Conservation (phyloP, 1,140 invertebrate genomes). For the Polypedilum vanderplanki region DNA sequence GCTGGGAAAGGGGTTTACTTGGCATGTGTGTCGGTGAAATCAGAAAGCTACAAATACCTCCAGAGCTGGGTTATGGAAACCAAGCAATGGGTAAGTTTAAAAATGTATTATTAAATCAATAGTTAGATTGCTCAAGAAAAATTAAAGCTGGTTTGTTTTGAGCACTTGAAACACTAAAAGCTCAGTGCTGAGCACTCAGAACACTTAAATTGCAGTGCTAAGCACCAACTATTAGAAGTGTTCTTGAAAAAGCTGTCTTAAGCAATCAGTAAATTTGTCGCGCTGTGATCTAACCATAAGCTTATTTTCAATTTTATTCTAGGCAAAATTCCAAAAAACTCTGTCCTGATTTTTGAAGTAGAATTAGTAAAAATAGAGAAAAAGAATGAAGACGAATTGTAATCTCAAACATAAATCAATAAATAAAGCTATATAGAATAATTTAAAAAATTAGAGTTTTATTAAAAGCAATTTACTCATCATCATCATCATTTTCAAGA, state of each 20-base stretch:
- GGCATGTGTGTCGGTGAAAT: conserved; percentile 83
- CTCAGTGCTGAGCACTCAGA: no score
- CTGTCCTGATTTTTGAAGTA: conserved; percentile 76
- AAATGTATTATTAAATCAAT: no score
- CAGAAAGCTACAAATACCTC: conserved; percentile 74
- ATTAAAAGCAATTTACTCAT: background rate
- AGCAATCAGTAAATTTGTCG: no score
- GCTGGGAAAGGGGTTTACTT: conserved; percentile 79
- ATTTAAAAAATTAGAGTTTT: background rate
- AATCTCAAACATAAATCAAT: background rate
- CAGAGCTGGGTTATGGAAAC: conserved; percentile 75
- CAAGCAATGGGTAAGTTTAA: conserved; percentile 65
- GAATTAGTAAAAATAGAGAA: conserved; percentile 73
- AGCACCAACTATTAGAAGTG: no score
- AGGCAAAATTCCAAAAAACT: conserved; percentile 73
- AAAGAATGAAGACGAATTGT: conserved; percentile 40
- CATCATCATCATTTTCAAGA: conserved; percentile 23
- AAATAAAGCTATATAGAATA: background rate
- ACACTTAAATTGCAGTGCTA: no score
- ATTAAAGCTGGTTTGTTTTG: no score
- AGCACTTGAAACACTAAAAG: no score
- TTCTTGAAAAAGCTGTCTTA: no score
- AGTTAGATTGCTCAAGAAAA: no score
- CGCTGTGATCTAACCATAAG: no score
- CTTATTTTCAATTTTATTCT: no score